Evolutionary conservation across 2,888 invertebrate genomes (phyloP), one percentile per base, ranked within the genome.

Genomic region (Furcula furcula): DNA sequence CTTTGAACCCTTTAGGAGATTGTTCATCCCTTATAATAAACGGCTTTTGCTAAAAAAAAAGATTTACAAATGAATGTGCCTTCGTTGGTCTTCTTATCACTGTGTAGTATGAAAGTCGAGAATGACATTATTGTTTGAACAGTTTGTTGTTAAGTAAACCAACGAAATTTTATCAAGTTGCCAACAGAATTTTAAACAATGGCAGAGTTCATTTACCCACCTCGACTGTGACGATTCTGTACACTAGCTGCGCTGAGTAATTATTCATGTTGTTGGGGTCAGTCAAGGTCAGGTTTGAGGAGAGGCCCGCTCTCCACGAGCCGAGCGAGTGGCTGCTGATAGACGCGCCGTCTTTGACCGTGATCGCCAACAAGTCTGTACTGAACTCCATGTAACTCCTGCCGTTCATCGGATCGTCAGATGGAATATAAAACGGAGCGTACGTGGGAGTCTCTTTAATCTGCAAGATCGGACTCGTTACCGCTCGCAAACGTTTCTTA

Each of bases 171-270:
- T 77, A 79, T 79, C 74, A 67, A 52, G 60, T 67, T 65, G 59
- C 52, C 53, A 65, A 66, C 60, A 58, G 59, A 64, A 65, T 69
- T 62, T 73, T 59, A 70, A 72, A 74, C 71, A 74, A 71, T 55
- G 44, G 46, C 37, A 12, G 63, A 67, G 79, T 77, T 84, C 80
- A 66, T 82, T 80, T 66, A 89, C 91, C 87, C 83, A 96, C 96
- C 89, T 94, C 91, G 14, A 96, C 93, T 0, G 97, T 96, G 29
- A 94, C 94, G 32, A 98, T 92, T 51, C 96, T 91, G 81, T 97
- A 97, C n/a, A 95, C 94, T 16, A 94, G 92, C 57, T 94, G 93
- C 2, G 96, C 95, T 0, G 94, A 93, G 54, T 94, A 93, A 75
- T 94, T 95, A 54, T 89, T 91, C 90, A 95, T 92, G 31, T 91